Conservation (phyloP, 2,113 vertebrate genomes). For the Merops nubicus region DNA sequence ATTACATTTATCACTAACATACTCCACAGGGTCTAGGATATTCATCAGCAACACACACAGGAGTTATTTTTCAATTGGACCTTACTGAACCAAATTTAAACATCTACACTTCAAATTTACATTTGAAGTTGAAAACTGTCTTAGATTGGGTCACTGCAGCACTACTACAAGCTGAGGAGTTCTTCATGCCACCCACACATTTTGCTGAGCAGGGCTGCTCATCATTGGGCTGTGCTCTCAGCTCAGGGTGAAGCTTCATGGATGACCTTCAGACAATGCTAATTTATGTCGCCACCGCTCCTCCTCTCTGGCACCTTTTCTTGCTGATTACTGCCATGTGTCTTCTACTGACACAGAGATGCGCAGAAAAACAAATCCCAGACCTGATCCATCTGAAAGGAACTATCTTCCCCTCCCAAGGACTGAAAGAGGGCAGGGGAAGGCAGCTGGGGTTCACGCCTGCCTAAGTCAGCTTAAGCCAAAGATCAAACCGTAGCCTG, state of each 20-base stretch:
- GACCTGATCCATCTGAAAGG: background rate
- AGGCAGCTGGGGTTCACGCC: background rate
- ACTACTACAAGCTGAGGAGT: background rate
- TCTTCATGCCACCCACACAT: background rate
- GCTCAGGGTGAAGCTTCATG: background rate
- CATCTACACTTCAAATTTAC: background rate
- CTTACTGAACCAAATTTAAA: background rate
- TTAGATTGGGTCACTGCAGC: background rate
- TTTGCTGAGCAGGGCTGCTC: background rate
- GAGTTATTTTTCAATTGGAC: background rate
- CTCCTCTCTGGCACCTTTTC: background rate
- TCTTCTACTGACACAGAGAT: background rate
- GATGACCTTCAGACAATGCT: background rate
- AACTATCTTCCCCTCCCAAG: background rate
- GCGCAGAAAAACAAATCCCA: background rate
- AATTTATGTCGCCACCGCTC: accelerated
- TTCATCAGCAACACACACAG: background rate
- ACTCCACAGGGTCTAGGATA: background rate
- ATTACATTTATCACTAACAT: background rate
- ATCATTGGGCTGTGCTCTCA: accelerated
- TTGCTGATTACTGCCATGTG: background rate
- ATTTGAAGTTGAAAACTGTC: background rate
- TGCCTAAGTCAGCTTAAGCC: background rate
- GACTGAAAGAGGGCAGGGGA: background rate
- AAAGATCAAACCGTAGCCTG: background rate